Conservation (phyloP, 2,888 invertebrate genomes). For the Cetonia aurata region DNA sequence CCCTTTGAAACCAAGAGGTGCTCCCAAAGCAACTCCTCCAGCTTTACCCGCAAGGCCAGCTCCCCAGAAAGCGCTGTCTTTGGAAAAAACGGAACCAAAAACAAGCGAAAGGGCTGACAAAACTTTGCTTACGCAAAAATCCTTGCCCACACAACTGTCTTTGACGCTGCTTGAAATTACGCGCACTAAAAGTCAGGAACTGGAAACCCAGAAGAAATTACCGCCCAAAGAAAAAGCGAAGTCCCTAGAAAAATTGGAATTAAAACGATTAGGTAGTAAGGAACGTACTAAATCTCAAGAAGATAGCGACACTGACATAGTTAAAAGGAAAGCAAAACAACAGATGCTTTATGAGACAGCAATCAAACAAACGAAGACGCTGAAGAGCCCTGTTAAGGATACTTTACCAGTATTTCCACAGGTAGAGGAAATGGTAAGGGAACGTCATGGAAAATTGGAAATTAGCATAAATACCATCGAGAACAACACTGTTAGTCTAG, state of each 20-base stretch:
- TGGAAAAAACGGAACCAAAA: conserved; percentile 59
- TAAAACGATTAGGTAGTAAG: conserved; percentile 71
- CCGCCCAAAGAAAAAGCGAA: conserved; percentile 76
- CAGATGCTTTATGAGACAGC: conserved; percentile 82
- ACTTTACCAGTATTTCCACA: conserved; percentile 78
- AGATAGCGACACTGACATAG: conserved; percentile 79
- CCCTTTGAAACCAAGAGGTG: conserved; percentile 49
- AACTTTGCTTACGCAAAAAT: conserved; percentile 66
- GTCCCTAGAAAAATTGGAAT: conserved; percentile 76
- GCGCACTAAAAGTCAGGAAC: conserved; percentile 74
- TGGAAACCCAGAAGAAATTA: conserved; percentile 68
- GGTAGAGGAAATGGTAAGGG: conserved; percentile 80
- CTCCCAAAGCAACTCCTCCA: conserved; percentile 57
- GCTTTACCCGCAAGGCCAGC: conserved; percentile 50
- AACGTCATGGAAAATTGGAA: conserved; percentile 81
- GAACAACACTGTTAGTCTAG: conserved; percentile 64
- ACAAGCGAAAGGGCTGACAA: conserved; percentile 38
- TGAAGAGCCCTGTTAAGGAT: conserved; percentile 81
- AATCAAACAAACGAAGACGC: conserved; percentile 80
- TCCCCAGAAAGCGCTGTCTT: conserved; percentile 68
- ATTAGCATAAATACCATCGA: conserved; percentile 77
- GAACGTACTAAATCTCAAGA: conserved; percentile 81
- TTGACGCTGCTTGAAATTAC: conserved; percentile 65
- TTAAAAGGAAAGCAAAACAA: conserved; percentile 80
- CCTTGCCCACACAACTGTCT: conserved; percentile 56